A percentile compares a stretch with the other conserved stretches of the same genome.
phyloP scores from a whole-genome alignment of 1,140 invertebrate genomes.

The Ceratoteleas bidentatus region DNA sequence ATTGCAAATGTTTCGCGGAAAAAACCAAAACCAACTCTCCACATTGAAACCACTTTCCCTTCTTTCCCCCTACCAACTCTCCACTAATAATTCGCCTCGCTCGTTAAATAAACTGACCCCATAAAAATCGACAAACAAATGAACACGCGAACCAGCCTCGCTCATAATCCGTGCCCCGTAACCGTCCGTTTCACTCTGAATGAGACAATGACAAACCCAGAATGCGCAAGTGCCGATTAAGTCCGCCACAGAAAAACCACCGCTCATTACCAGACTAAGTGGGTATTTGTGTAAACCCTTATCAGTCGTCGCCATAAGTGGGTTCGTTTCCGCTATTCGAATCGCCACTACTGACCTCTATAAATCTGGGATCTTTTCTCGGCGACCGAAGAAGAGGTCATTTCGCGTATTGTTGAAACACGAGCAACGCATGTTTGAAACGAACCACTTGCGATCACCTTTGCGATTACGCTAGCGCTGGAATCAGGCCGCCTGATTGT shows the following conservation, averaged over 20 bases:
- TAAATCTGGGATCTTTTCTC: constrained; percentile 31
- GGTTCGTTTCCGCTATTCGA: constrained; percentile 58
- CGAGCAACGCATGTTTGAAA: too few relatives aligned
- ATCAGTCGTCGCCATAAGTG: constrained; percentile 63
- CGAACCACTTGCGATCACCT: constrained; percentile 9
- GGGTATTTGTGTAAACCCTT: constrained; percentile 68
- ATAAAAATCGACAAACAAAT: too few relatives aligned
- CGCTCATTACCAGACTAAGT: constrained; percentile 70
- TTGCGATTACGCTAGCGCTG: constrained; percentile 13
- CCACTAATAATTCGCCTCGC: too few relatives aligned
- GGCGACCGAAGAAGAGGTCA: constrained; percentile 32
- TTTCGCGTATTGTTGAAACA: constrained; percentile 32
- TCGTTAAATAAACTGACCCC: not conserved
- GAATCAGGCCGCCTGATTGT: constrained; percentile 15
- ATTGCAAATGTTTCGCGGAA: too few relatives aligned
- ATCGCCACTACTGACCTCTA: constrained; percentile 57
- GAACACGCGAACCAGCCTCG: not conserved
- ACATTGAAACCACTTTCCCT: too few relatives aligned
- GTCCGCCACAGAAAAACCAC: constrained; percentile 39
- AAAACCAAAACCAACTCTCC: too few relatives aligned
- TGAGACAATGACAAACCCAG: constrained; percentile 32
- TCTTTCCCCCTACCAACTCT: too few relatives aligned
- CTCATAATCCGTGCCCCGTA: not conserved
- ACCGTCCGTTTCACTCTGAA: constrained; percentile 17
- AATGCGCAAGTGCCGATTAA: constrained; percentile 13